These are phyloP conservation scores for Anguilla megastoma DNA, from an alignment of 2,797 vertebrate genomes.

Conservation along the genomic window DNA sequence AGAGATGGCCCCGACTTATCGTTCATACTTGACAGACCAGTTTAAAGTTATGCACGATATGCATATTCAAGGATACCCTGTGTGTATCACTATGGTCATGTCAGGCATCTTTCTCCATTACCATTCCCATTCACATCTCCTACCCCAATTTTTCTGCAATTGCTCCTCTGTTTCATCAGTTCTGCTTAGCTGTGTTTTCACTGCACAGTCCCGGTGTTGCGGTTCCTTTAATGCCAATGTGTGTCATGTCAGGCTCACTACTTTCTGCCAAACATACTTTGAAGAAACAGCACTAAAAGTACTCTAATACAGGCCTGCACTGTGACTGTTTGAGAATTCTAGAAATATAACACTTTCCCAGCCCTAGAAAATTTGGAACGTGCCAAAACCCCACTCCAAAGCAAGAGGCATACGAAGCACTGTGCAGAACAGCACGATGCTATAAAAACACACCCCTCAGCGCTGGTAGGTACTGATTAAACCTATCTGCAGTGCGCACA, in stretches of 20 bases:
- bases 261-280: neutral
- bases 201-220: neutral
- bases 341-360: neutral
- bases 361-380: neutral
- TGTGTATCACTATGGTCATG: neutral
- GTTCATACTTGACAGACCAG: neutral
- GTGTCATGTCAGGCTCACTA: neutral
- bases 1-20: neutral
- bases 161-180: neutral
- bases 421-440: neutral
- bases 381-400: neutral
- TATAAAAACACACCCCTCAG: constrained; percentile 37
- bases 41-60: constrained; percentile 7
- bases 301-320: neutral
- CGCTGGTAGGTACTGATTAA: constrained; percentile 69
- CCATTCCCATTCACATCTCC: neutral
- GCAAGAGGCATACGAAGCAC: neutral
- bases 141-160: neutral
- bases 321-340: neutral
- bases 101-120: neutral
- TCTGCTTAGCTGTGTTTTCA: neutral
- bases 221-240: neutral
- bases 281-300: neutral
- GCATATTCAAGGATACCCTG: constrained; percentile 18
- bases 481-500: constrained; percentile 59